A percentile compares a stretch with the other conserved stretches of the same genome.
Evolutionary conservation across 2,888 invertebrate species (phyloP).

Genomic region (Mesochorus sp.): DNA sequence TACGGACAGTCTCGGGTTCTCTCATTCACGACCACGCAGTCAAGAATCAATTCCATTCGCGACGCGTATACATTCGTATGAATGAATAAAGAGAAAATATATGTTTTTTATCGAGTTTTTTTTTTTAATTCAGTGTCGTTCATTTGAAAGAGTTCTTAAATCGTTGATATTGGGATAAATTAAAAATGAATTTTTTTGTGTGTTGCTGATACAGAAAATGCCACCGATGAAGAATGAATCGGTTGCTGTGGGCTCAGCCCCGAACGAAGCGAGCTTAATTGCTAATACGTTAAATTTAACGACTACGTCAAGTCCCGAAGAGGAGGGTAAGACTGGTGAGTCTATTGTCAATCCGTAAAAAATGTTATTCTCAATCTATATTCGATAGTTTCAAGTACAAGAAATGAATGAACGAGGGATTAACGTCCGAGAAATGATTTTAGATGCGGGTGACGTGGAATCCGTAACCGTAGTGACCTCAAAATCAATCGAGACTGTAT

Average conservation of each 20-base stretch:
- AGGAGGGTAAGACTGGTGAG: conserved; percentile 68
- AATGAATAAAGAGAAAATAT: background rate
- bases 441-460: conserved; percentile 63
- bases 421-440: conserved; percentile 25
- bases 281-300: conserved; percentile 63
- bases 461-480: conserved; percentile 66
- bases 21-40: background rate
- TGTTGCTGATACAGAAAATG: conserved; percentile 72
- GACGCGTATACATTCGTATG: background rate
- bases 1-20: background rate
- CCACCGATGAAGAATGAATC: conserved; percentile 72
- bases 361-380: background rate
- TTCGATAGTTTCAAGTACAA: background rate
- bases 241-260: conserved; percentile 32
- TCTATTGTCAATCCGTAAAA: background rate
- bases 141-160: background rate
- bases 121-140: no score
- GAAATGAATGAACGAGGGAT: conserved; percentile 12
- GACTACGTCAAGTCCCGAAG: conserved; percentile 63
- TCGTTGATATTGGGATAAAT: background rate
- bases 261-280: conserved; percentile 50
- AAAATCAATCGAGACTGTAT: conserved; percentile 75
- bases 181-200: conserved; percentile 26
- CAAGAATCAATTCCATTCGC: background rate
- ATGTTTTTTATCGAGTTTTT: no score